These are phyloP conservation scores for Oryctolagus cuniculus DNA, from an alignment of 2,113 vertebrate species.

Conservation along the genomic window mOryCun1.1 NC_091438.1:9316501-9317000, in stretches of 20 bases:
- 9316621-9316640: background rate
- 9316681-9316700: background rate
- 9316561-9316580: background rate
- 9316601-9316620: background rate
- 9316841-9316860: background rate
- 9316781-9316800: background rate
- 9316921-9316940: background rate
- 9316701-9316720: background rate
- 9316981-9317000: conserved; percentile 10
- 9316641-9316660: background rate
- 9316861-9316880: background rate
- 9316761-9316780: background rate
- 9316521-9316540: too few relatives aligned
- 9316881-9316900: background rate
- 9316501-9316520: background rate
- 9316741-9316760: background rate
- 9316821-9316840: background rate
- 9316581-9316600: too few relatives aligned
- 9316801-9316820: background rate
- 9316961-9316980: background rate
- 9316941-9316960: background rate
- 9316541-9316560: too few relatives aligned
- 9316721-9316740: background rate
- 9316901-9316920: background rate
- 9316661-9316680: background rate